Percentiles rank a stretch among this genome's conserved stretches.
phyloP scores from a whole-genome alignment of 2,113 vertebrate genomes.

The Lagenorhynchus albirostris region DNA sequence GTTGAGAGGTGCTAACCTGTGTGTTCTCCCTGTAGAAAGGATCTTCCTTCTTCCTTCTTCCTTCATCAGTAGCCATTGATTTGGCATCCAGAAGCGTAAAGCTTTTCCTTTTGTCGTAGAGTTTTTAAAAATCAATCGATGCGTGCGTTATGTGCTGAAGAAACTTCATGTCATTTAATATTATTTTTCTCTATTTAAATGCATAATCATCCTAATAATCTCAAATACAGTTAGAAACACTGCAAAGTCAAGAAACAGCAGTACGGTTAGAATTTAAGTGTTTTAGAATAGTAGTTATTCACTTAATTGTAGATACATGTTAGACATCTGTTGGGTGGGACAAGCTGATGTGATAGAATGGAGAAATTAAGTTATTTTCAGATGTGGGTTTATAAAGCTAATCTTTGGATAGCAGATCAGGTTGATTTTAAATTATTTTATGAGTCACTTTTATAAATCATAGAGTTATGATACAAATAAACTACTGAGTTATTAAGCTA shows the following conservation, averaged over 20 bases:
- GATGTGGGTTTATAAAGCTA: not conserved
- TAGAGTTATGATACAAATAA: not conserved
- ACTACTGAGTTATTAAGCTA: not conserved
- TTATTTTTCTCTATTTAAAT: not conserved
- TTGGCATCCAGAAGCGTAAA: not conserved
- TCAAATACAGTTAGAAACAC: not conserved
- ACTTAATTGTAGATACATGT: not conserved
- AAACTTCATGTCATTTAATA: not conserved
- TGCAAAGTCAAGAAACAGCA: not conserved
- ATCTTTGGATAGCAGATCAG: not conserved
- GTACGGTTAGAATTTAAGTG: not conserved
- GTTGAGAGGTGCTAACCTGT: fast-evolving
- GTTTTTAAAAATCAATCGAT: not conserved
- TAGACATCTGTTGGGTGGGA: not conserved
- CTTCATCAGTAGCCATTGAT: not conserved
- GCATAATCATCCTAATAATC: not conserved
- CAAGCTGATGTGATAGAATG: not conserved
- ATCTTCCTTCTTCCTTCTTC: not conserved
- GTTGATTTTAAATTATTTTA: not conserved
- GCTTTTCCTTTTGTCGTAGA: not conserved
- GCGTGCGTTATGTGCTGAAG: not conserved
- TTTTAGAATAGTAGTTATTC: not conserved
- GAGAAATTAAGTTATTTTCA: not conserved
- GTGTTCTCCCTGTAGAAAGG: not conserved
- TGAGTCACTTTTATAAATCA: not conserved